Percentiles rank a stretch among this genome's conserved stretches.
These are phyloP conservation scores for Poecilia latipinna DNA, from an alignment of 2,113 vertebrate species.

Conservation along the genomic window DNA sequence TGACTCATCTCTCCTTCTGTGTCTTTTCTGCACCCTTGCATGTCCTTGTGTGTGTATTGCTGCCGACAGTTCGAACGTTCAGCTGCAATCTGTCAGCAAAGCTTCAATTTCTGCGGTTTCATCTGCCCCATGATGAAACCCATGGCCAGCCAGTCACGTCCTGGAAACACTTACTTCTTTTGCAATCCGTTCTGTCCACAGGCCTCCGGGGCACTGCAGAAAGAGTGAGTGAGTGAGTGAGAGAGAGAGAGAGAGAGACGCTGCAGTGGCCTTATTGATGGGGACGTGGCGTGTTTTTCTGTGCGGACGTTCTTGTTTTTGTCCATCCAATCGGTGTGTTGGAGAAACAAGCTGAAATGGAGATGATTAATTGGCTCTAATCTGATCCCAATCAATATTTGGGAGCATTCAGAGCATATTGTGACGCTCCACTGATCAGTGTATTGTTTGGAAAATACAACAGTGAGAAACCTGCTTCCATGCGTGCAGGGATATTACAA, in stretches of 20 bases:
- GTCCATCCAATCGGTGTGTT: slow-evolving; percentile 1
- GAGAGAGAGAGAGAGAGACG: slow-evolving; percentile 21
- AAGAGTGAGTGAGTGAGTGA: background rate
- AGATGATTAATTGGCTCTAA: slow-evolving; percentile 12
- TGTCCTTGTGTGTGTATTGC: slow-evolving; percentile 29
- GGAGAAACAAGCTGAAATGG: slow-evolving; percentile 25
- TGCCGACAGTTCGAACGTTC: slow-evolving; percentile 32
- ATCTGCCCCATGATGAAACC: slow-evolving; percentile 37
- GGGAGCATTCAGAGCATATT: background rate
- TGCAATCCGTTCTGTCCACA: slow-evolving; percentile 47
- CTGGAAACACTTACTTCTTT: slow-evolving; percentile 45
- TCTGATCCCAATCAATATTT: background rate
- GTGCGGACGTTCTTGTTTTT: slow-evolving; percentile 19
- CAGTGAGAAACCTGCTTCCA: background rate
- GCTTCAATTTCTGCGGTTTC: slow-evolving; percentile 16
- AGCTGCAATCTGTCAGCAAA: slow-evolving; percentile 43
- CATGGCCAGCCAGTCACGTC: slow-evolving; percentile 25
- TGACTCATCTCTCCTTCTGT: slow-evolving; percentile 43
- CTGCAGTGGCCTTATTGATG: slow-evolving; percentile 24
- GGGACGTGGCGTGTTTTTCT: slow-evolving; percentile 10
- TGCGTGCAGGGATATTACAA: background rate
- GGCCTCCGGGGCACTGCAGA: slow-evolving; percentile 7
- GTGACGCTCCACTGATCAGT: background rate
- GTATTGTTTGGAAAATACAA: background rate
- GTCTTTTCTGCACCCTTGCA: slow-evolving; percentile 17